A percentile compares a stretch with the other conserved stretches of the same genome.
phyloP scores from a whole-genome alignment of 2,888 invertebrate species.

The Tridacna gigas region DNA sequence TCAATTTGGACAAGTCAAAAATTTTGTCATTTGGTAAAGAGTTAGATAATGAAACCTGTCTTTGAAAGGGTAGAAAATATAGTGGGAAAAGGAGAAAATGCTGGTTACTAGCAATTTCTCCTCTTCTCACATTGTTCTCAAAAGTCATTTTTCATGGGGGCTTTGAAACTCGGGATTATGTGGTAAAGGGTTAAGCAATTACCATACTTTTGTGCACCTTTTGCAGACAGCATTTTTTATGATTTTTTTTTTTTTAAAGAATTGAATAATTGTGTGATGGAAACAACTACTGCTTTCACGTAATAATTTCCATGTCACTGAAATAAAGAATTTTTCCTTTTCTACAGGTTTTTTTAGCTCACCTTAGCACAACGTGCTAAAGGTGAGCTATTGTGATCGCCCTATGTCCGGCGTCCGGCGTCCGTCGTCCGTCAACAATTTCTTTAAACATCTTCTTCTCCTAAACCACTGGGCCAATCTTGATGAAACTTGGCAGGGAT shows the following conservation, averaged over 20 bases:
- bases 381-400: too few relatives aligned
- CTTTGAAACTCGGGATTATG: background rate
- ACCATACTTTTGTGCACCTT: background rate
- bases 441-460: too few relatives aligned
- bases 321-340: background rate
- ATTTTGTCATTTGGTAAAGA: too few relatives aligned
- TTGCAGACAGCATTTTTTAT: background rate
- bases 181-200: background rate
- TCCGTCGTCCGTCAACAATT: too few relatives aligned
- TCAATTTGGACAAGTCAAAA: too few relatives aligned
- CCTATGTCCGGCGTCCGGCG: too few relatives aligned
- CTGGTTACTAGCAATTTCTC: background rate
- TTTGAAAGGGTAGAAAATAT: too few relatives aligned
- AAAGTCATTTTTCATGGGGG: background rate
- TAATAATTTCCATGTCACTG: background rate
- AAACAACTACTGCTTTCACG: background rate
- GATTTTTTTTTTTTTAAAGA: background rate
- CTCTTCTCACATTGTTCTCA: background rate
- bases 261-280: background rate
- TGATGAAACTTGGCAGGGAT: too few relatives aligned
- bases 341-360: background rate
- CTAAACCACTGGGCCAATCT: too few relatives aligned
- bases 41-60: too few relatives aligned
- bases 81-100: background rate
- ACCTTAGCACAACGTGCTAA: too few relatives aligned